These are phyloP conservation scores for Sapajus apella DNA, from an alignment of 2,113 vertebrate genomes.

Conservation along the genomic window DNA sequence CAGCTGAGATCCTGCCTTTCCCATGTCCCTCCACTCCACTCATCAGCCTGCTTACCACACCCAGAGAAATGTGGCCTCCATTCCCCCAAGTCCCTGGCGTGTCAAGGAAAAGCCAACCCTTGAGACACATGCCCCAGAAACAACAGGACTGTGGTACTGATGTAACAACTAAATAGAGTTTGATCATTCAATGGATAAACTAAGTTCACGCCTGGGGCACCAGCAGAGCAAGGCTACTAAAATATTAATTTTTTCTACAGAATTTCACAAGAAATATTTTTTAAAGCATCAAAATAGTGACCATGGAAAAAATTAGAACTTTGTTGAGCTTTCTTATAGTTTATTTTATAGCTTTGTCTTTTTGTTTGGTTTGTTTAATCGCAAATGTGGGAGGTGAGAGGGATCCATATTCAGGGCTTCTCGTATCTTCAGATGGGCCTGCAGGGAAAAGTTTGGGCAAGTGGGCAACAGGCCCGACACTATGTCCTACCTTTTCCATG, in stretches of 20 bases:
- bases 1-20: neutral
- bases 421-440: neutral
- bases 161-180: neutral
- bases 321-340: neutral
- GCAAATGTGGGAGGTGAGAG: neutral
- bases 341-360: neutral
- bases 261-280: neutral
- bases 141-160: neutral
- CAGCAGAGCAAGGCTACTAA: neutral
- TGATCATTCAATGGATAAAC: neutral
- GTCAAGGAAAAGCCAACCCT: neutral
- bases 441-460: no score
- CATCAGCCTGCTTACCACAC: neutral
- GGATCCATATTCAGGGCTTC: neutral
- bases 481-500: constrained; percentile 90
- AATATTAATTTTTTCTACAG: neutral
- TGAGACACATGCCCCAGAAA: neutral
- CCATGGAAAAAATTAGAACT: neutral
- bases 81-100: neutral
- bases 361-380: neutral
- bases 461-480: accelerated
- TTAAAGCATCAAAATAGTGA: neutral
- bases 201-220: neutral
- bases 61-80: neutral
- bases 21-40: neutral